Conservation (phyloP, 2,113 vertebrate species). For the Epinephelus fuscoguttatus region DNA sequence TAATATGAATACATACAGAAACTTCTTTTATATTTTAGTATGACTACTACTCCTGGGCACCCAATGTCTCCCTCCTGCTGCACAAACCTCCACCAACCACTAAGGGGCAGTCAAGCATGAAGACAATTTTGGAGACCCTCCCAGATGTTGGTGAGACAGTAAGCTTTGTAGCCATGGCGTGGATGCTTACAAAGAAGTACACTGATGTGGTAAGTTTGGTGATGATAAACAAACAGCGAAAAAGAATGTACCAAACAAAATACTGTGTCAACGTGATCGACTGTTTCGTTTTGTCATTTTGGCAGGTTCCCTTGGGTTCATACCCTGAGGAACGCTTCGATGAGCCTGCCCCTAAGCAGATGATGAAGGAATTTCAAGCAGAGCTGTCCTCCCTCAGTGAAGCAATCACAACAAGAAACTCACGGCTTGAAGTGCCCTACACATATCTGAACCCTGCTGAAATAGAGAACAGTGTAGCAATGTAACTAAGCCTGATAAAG, state of each 20-base stretch:
- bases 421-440: constrained; percentile 56
- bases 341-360: constrained; percentile 32
- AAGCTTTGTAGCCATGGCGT: accelerated
- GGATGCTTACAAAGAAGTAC: constrained; percentile 22
- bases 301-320: constrained; percentile 60
- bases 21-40: constrained; percentile 52
- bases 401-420: constrained; percentile 57
- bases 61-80: constrained; percentile 62
- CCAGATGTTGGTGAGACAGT: constrained; percentile 49
- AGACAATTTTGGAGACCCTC: constrained; percentile 60
- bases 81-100: constrained; percentile 59
- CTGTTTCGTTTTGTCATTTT: neutral
- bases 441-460: constrained; percentile 55
- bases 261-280: neutral
- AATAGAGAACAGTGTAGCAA: constrained; percentile 63
- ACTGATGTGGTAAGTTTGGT: constrained; percentile 33
- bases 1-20: too few species aligned
- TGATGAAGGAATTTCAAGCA: constrained; percentile 54
- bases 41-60: constrained; percentile 64
- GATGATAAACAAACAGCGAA: neutral
- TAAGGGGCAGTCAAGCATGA: constrained; percentile 67
- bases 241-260: neutral
- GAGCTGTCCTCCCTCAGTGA: constrained; percentile 51
- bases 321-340: constrained; percentile 62
- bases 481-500: neutral